phyloP scores from a whole-genome alignment of 2,888 invertebrate species.

The Gasteruption jaculator region DNA sequence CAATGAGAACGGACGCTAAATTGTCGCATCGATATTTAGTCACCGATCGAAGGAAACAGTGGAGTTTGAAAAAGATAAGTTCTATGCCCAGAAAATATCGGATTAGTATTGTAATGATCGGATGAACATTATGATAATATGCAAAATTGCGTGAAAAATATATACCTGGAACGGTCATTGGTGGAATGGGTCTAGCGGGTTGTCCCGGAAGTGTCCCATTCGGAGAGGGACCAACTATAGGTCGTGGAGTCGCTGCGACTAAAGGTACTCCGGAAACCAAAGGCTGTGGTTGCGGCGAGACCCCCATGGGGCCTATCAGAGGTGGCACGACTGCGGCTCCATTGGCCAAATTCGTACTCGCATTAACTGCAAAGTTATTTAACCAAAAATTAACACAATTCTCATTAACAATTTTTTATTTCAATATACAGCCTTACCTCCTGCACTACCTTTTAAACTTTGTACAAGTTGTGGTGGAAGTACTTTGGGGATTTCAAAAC shows the following conservation, averaged over 20 bases:
- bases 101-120: no score
- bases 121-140: slow-evolving; percentile 4
- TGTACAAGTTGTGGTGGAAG: slow-evolving; percentile 74
- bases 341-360: slow-evolving; percentile 19
- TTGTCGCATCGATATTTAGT: no score
- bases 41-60: no score
- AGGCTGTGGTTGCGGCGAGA: slow-evolving; percentile 24
- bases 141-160: neutral
- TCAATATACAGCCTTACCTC: slow-evolving; percentile 52
- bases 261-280: slow-evolving; percentile 26
- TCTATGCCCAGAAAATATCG: no score
- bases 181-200: slow-evolving; percentile 34
- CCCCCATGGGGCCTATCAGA: slow-evolving; percentile 23
- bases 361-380: no score
- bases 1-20: no score
- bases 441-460: slow-evolving; percentile 57
- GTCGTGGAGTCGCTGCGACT: slow-evolving; percentile 27
- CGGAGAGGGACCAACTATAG: slow-evolving; percentile 30
- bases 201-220: slow-evolving; percentile 28
- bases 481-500: slow-evolving; percentile 82
- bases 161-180: slow-evolving; percentile 36
- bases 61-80: no score
- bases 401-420: slow-evolving; percentile 2
- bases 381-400: slow-evolving; percentile 2
- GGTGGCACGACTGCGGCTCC: slow-evolving; percentile 21